Base-by-base conservation (phyloP, 2,797 vertebrate species). In the Alca torda region DNA sequence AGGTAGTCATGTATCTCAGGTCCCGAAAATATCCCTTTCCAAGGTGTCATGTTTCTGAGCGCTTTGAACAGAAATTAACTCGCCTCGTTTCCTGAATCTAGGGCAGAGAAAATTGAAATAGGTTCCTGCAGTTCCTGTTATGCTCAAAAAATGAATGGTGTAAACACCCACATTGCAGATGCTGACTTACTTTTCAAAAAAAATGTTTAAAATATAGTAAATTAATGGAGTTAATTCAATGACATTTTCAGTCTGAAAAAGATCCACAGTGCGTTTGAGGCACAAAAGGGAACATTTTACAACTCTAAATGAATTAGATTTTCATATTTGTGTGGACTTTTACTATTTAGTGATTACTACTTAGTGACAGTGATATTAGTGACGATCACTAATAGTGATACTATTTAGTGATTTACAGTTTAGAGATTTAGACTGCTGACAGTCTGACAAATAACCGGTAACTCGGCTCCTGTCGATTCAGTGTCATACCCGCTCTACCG, bases 151-250 rank as follows among this genome's bases (percentile, higher is more conserved):
- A 48, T 20, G 46, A 74, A n/a, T 41, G 45, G 45, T 85, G 61
- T 70, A 94, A 96, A 93, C 83, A 93, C 79, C 82, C 76, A 91
- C 95, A 81, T 65, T 91, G 84, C 90, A 95, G 85, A 95, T 91
- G 79, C 84, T 69, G 78, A 60, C 72, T 83, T 87, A 48, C 70
- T 91, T 95, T 74, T 59, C 4, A 51, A 76, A 91, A 87, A 28
- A 33, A 37, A 6, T 21, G 73, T 74, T 70, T 43, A n/a, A 86
- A 83, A 51, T 69, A 54, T 9, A 83, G 21, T 41, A 86, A 77
- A 84, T 90, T 70, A 87, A 46, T 68, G 16, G 37, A 64, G 18
- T 56, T 88, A 81, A 77, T 87, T 37, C 12, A 10, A 50, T 72
- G 16, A 93, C 84, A 75, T 46, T 70, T 26, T 61, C 41, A 28